Base-by-base conservation (phyloP, 1,140 invertebrate genomes). In the Nomia melanderi region DNA sequence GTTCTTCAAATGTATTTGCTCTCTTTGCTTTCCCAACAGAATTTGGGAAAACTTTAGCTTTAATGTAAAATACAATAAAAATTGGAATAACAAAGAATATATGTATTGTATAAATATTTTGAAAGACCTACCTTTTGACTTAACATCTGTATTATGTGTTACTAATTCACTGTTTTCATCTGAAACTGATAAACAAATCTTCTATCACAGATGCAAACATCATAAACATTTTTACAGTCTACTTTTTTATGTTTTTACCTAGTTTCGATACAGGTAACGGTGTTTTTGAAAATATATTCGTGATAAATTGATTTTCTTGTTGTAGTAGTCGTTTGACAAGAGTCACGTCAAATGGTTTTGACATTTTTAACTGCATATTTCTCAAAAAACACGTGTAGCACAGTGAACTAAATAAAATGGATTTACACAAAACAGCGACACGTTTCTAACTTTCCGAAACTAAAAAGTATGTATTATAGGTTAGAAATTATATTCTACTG, bases 1-100 rank as follows among this genome's bases (percentile, higher is more conserved):
- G 78, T 78, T 94, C 93, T 65, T 90, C 86, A 53, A 93, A 90
- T 27, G 90, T 92, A 72, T 89, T 82, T 29, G 92, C 93, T 81
- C 93, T 85, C 25, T 88, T 85, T 75, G 75, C 82, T 65, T 85
- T 80, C 54, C n/a, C 75, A 17, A 29, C 79, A 53, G 47, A 29
- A 44, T 39, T 4, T 64, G 41, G 27, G 25, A 81, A 84, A 63
- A 70, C 76, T 88, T 90, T 79, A 47, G 60, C 79, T 87, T 17
- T n/a, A 50, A 79, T 47, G 56, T 2, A 56, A 31, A 50, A 69
- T 5, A 65, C 60, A 77, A 60, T 53, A 67, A 39, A 59, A 29
- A 1, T 77, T n/a, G 17, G 6, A 54, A 29, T 8, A 39, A 64
- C 14, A 27, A 33, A 31, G 31, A 17, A 57, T 31, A 57, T 0